Evolutionary conservation across 1,140 invertebrate species (phyloP).

Genomic region (Danaus melanippus): DNA sequence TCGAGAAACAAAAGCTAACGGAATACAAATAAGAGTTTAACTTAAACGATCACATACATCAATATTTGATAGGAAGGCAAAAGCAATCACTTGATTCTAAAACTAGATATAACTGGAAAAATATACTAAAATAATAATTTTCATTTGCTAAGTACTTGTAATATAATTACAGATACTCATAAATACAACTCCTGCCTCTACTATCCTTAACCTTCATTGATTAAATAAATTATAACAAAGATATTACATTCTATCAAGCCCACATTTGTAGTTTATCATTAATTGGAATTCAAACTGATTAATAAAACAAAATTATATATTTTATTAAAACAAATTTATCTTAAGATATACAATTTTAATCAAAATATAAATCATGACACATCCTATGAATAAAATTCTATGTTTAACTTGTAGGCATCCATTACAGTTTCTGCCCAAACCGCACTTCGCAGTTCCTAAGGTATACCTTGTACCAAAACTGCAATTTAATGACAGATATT

Average conservation of each 20-base stretch:
- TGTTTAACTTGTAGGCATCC: constrained; percentile 28
- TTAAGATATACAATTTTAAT: too few relatives aligned
- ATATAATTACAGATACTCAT: too few relatives aligned
- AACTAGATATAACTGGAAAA: constrained; percentile 22
- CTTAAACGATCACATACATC: constrained; percentile 60
- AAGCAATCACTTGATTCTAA: constrained; percentile 2
- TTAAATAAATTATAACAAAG: too few relatives aligned
- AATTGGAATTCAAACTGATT: too few relatives aligned
- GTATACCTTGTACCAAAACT: constrained; percentile 20
- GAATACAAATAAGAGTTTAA: constrained; percentile 65
- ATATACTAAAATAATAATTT: not conserved
- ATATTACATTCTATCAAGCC: too few relatives aligned
- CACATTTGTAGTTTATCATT: too few relatives aligned
- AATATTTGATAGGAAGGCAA: constrained; percentile 46
- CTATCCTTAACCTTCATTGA: too few relatives aligned
- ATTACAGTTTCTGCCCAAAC: constrained; percentile 39
- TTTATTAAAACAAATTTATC: too few relatives aligned
- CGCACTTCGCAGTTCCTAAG: constrained; percentile 31
- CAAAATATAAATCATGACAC: too few relatives aligned
- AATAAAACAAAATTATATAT: too few relatives aligned
- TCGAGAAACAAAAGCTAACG: constrained; percentile 44
- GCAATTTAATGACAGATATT: constrained; percentile 9
- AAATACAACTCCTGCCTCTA: too few relatives aligned
- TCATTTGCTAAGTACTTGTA: too few relatives aligned
- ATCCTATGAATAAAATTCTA: constrained; percentile 11